Base-by-base conservation (phyloP, 2,113 vertebrate species). In the Python bivittatus region DNA sequence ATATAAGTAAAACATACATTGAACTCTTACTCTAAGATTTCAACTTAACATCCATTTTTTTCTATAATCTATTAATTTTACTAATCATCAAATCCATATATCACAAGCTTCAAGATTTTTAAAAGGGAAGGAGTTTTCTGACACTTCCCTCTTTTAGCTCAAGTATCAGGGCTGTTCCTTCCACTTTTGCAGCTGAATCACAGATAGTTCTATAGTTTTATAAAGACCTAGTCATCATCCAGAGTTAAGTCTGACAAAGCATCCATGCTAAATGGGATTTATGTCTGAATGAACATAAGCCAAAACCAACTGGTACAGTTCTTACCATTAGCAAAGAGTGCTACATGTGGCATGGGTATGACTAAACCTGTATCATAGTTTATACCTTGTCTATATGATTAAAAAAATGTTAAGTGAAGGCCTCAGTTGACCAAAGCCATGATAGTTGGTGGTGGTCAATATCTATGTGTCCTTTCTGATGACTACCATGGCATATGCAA, bases 111-210 rank as follows among this genome's bases (percentile, higher is more conserved):
- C 48, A 89, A 64, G 60, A 86, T 68, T 42, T 79, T 42, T 44
- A 86, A 92, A 86, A 44, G 60, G 57, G 20, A 48, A 89, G 79
- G 42, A 84, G 38, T 68, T 90, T 89, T 92, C 56, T 90, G 38
- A 60, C 48, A 64, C 48, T 86, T 83, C 92, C 48, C 29, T 86
- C 52, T 56, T 92, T 68, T 64, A 27, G 53, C 42, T 54, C 56
- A 33, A 86, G 48, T 44, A 68, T 25, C 64, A 52, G 54, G 56
- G 88, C 7, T 86, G 89, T 56, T 68, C n/a, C 72, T 54, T 60
- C 83, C 88, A 68, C n/a, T 85, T 92, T 33, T 48, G 83, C 60
- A 44, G 42, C 52, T 92, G 53, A 88, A 88, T 88, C 38, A 83
- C 58, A 86, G 38, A 68, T 42, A 44, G 20, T 68, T 68, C 48